phyloP scores from a whole-genome alignment of 2,888 invertebrate species.

The Drosophila differens region DNA sequence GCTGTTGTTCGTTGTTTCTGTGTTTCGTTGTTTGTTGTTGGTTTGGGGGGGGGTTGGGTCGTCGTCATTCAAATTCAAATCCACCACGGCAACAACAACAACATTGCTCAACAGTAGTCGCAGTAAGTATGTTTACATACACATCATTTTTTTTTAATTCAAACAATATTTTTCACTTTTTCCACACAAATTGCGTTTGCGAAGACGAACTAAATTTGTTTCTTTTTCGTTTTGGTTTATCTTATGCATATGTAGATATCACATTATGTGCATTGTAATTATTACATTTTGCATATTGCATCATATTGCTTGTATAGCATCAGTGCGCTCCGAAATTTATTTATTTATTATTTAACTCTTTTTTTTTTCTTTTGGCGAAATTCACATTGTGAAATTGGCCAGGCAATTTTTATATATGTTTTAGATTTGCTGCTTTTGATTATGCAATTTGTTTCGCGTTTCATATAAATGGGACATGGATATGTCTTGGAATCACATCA shows the following conservation, averaged over 20 bases:
- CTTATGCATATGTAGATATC: constrained; percentile 18
- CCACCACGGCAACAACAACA: constrained; percentile 63
- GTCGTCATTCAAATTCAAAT: constrained; percentile 40
- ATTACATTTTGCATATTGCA: constrained; percentile 33
- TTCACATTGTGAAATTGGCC: constrained; percentile 78
- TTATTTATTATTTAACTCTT: neutral
- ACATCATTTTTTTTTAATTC: constrained; percentile 26
- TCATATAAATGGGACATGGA: constrained; percentile 43
- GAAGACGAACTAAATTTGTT: constrained; percentile 49
- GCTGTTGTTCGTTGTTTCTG: constrained; percentile 62
- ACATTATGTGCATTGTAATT: constrained; percentile 46
- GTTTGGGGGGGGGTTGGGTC: constrained; percentile 1
- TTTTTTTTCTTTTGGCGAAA: constrained; percentile 63
- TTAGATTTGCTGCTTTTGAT: constrained; percentile 53
- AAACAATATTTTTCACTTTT: constrained; percentile 73
- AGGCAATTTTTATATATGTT: constrained; percentile 40
- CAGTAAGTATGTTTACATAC: constrained; percentile 43
- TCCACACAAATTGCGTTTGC: constrained; percentile 84
- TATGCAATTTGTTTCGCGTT: constrained; percentile 45
- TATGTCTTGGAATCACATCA: constrained; percentile 59
- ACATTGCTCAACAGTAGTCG: constrained; percentile 71
- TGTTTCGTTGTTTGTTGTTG: constrained; percentile 61
- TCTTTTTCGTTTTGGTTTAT: neutral
- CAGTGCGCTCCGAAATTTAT: constrained; percentile 48
- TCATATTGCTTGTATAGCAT: constrained; percentile 30